A percentile compares a stretch with the other conserved stretches of the same genome.
Conservation (phyloP, 35 echinoderm and acorn worm species). For the Ophiothrix spiculata region DNA sequence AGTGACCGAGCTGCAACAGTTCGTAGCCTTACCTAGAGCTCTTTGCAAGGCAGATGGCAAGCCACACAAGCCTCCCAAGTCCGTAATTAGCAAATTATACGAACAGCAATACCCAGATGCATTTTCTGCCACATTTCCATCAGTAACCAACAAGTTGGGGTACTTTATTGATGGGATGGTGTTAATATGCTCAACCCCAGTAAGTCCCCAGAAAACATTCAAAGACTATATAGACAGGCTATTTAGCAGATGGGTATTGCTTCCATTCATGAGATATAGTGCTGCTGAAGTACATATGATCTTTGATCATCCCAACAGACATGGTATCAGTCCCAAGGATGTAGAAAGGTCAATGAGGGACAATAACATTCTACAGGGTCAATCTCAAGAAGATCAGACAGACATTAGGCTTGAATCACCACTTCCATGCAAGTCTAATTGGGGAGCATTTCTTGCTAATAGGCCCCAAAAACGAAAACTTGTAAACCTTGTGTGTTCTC, state of each 20-base stretch:
- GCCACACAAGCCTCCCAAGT: background rate
- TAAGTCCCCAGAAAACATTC: background rate
- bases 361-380: background rate
- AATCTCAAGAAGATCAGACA: background rate
- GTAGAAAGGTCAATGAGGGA: background rate
- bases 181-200: background rate
- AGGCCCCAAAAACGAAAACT: slow-evolving; percentile 11
- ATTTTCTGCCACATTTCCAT: background rate
- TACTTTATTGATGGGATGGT: background rate
- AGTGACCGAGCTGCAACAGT: slow-evolving; percentile 9
- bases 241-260: background rate
- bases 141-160: background rate
- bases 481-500: slow-evolving; percentile 11
- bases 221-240: background rate
- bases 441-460: slow-evolving; percentile 15
- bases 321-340: background rate
- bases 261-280: background rate
- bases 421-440: background rate
- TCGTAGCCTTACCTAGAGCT: slow-evolving; percentile 19
- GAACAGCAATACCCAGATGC: background rate
- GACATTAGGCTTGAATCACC: background rate
- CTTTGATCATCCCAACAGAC: background rate
- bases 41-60: background rate
- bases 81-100: background rate
- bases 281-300: background rate